These are phyloP conservation scores for Eucera pruinosa DNA, from an alignment of 2,888 invertebrate species.

Conservation along the genomic window DNA sequence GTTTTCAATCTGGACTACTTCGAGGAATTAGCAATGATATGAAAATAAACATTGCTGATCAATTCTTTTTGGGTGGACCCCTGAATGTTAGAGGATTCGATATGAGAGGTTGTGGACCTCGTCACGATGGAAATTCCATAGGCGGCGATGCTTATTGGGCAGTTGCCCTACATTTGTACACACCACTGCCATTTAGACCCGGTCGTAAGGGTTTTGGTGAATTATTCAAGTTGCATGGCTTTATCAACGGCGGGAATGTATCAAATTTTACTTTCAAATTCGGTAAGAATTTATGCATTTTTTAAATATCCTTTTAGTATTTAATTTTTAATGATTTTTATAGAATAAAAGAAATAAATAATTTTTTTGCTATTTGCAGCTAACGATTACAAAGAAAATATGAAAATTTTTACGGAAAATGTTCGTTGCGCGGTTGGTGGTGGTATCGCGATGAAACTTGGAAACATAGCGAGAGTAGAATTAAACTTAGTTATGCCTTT, in stretches of 20 bases:
- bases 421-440: conserved; percentile 92
- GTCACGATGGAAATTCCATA: conserved; percentile 90
- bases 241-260: conserved; percentile 95
- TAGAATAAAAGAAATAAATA: not conserved
- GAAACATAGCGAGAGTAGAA: conserved; percentile 95
- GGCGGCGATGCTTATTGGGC: conserved; percentile 95
- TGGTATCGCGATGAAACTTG: conserved; percentile 93
- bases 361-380: conserved; percentile 79
- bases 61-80: conserved; percentile 96
- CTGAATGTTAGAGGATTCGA: conserved; percentile 94
- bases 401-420: conserved; percentile 85
- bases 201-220: conserved; percentile 92
- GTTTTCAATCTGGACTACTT: conserved; percentile 89
- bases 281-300: too few species aligned
- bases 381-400: conserved; percentile 81
- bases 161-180: conserved; percentile 93
- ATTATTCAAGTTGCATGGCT: conserved; percentile 94
- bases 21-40: conserved; percentile 87
- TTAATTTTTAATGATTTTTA: not conserved
- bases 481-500: conserved; percentile 96
- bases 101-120: conserved; percentile 94
- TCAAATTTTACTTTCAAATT: conserved; percentile 85
- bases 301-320: not conserved
- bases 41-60: conserved; percentile 88
- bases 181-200: conserved; percentile 94